Evolutionary conservation across 2,888 invertebrate genomes (phyloP).

Genomic region (Nymphalis urticae): DNA sequence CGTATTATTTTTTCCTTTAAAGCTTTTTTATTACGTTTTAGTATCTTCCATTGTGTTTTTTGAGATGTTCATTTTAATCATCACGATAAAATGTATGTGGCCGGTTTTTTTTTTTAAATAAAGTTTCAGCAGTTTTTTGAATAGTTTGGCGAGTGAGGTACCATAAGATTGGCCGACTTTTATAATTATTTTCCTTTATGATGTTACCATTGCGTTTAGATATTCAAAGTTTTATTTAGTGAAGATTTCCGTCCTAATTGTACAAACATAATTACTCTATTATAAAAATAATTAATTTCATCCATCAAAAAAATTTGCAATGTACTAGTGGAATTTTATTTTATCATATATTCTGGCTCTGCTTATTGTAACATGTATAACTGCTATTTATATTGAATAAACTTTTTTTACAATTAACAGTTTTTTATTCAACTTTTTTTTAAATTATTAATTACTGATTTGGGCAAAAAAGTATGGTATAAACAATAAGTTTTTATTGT

Average conservation of each 20-base stretch:
- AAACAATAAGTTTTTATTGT: too few species aligned
- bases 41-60: background rate
- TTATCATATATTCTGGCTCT: conserved; percentile 20
- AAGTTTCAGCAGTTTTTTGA: too few species aligned
- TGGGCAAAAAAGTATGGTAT: too few species aligned
- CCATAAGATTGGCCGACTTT: too few species aligned
- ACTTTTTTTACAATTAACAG: conserved; percentile 28
- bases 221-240: background rate
- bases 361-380: conserved; percentile 33
- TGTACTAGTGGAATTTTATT: conserved; percentile 6
- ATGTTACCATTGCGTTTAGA: background rate
- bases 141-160: too few species aligned
- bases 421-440: conserved; percentile 2
- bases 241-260: conserved; percentile 3
- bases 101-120: too few species aligned
- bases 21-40: too few species aligned
- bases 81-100: too few species aligned
- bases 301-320: conserved; percentile 16
- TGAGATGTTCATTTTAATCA: too few species aligned
- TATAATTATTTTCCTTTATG: too few species aligned
- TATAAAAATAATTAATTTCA: conserved; percentile 3
- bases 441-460: too few species aligned
- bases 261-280: background rate
- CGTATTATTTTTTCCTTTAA: too few species aligned
- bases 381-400: conserved; percentile 35